Evolutionary conservation across 2,113 vertebrate species (phyloP), one percentile per base, ranked within the genome.

Genomic region (Arvicanthis niloticus): DNA sequence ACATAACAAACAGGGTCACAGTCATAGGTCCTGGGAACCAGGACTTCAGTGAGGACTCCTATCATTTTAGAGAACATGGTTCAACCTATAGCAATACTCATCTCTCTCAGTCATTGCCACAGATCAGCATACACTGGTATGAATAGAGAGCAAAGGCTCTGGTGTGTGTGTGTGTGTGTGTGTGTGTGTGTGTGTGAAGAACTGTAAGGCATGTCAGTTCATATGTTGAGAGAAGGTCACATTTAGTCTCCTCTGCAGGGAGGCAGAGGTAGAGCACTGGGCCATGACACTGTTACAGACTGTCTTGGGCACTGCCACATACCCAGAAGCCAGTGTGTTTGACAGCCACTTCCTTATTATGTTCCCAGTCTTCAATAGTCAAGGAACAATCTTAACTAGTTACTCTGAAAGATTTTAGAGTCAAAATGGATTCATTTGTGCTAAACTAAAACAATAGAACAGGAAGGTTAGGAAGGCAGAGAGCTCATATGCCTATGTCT

Each of bases 161-260:
- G 13, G 34, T 15, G 60, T 17, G 16, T 45, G 42, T 37, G 34
- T 37, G 67, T 51, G 48, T 65, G 62, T 65, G 62, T 67, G 29
- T 67, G 29, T 67, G 31, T 68, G 31, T 68, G 26, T 67, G 29
- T 67, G 65, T 67, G 65, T 67, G 65, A 56, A 37, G 29, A 70
- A 15, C 6, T 40, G 0, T 15, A 48, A 84, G 5, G 17, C 12
- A n/a, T 0, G 0, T 40, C 11, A 62, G 48, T 2, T 89, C n/a
- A 26, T 31, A 8, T 21, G 7, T 8, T 3, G 1, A 48, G n/a
- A 62, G 34, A 62, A 75, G 31, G 78, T n/a, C 31, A 37, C 6
- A 16, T 24, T 53, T 2, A 72, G 26, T 4, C n/a, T n/a, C n/a
- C n/a, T n/a, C n/a, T n/a, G 24, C 9, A 40, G 56, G 12, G 29